A percentile compares a stretch with the other conserved stretches of the same genome.
Conservation (phyloP, 2,888 invertebrate genomes). For the Himalopsyche anomala region DNA sequence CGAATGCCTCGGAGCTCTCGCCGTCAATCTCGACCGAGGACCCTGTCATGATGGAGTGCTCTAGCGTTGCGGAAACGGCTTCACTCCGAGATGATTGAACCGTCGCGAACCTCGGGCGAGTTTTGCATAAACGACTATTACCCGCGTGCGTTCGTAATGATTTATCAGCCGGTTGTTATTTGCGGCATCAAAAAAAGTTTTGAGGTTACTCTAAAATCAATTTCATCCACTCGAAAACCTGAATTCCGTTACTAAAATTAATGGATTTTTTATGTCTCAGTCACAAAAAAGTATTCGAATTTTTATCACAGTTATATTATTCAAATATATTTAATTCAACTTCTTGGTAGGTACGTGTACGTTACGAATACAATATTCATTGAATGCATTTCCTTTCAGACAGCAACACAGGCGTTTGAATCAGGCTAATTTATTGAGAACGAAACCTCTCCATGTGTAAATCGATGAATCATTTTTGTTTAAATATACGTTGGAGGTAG, state of each 20-base stretch:
- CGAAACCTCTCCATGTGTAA: not conserved
- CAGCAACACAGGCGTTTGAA: not conserved
- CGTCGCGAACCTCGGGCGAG: conserved; percentile 4
- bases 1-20: not conserved
- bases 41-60: not conserved
- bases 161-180: conserved; percentile 20
- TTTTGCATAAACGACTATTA: conserved; percentile 18
- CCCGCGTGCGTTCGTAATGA: conserved; percentile 22
- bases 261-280: too few relatives aligned
- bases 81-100: conserved; percentile 25
- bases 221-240: too few relatives aligned
- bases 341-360: too few relatives aligned
- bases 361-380: not conserved
- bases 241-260: too few relatives aligned
- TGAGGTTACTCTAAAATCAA: not conserved
- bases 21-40: not conserved
- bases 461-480: not conserved
- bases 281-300: too few relatives aligned
- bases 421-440: not conserved
- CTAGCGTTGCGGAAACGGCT: not conserved
- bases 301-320: too few relatives aligned
- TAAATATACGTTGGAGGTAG: conserved; percentile 1
- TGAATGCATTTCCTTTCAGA: not conserved
- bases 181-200: conserved; percentile 7
- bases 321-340: too few relatives aligned